These are phyloP conservation scores for Drosophila fungiperda DNA, from an alignment of 2,888 invertebrate genomes.

Conservation along the genomic window DNA sequence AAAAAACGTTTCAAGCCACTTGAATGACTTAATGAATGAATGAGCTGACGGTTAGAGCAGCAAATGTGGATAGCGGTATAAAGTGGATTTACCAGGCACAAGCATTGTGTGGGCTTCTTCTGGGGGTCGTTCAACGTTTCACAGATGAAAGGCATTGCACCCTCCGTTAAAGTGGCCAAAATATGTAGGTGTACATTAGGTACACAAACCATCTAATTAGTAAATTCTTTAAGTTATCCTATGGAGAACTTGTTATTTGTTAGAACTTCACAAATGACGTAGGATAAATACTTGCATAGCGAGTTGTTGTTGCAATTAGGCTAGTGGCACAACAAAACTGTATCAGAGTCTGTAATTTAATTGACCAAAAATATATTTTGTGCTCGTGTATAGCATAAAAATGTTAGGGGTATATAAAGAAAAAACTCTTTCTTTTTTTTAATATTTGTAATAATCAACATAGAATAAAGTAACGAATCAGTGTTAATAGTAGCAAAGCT, in stretches of 20 bases:
- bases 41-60: conserved; percentile 34
- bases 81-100: conserved; percentile 19
- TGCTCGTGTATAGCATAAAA: no score
- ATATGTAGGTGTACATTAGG: background rate
- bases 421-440: no score
- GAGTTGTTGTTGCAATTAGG: background rate
- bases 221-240: background rate
- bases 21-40: conserved; percentile 65
- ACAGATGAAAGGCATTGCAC: conserved; percentile 45
- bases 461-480: no score
- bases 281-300: background rate
- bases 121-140: conserved; percentile 61
- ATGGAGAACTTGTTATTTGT: background rate
- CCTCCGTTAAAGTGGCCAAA: conserved; percentile 7
- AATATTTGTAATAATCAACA: background rate
- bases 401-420: no score
- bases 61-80: conserved; percentile 25
- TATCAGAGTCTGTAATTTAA: background rate
- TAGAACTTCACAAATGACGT: background rate
- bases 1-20: conserved; percentile 51
- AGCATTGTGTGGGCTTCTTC: conserved; percentile 29
- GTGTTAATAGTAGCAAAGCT: background rate
- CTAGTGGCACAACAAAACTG: background rate
- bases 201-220: background rate
- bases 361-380: background rate